phyloP scores from a whole-genome alignment of 2,113 vertebrate genomes.

The cattle (Bos taurus) region ARS-UCD2.0 NC_037344.1:65477501-65478000 shows the following conservation, averaged over 20 bases:
- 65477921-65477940: constrained; percentile 97
- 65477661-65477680: background rate
- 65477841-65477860: constrained; percentile 99
- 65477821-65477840: constrained; percentile 82
- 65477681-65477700: background rate
- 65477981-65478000: rapidly evolving
- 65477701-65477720: rapidly evolving
- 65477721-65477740: background rate
- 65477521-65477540: background rate
- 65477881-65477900: constrained; percentile 98
- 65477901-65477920: constrained; percentile 97
- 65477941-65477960: constrained; percentile 97
- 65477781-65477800: background rate
- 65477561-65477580: rapidly evolving
- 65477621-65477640: rapidly evolving
- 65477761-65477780: rapidly evolving
- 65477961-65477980: constrained; percentile 85
- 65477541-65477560: rapidly evolving
- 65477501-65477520: background rate
- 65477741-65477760: rapidly evolving
- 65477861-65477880: constrained; percentile 96
- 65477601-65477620: background rate
- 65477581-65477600: rapidly evolving
- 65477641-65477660: rapidly evolving
- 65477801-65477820: background rate